Base-by-base conservation (phyloP, 2,888 invertebrate species). In the Nymphalis polychloros region DNA sequence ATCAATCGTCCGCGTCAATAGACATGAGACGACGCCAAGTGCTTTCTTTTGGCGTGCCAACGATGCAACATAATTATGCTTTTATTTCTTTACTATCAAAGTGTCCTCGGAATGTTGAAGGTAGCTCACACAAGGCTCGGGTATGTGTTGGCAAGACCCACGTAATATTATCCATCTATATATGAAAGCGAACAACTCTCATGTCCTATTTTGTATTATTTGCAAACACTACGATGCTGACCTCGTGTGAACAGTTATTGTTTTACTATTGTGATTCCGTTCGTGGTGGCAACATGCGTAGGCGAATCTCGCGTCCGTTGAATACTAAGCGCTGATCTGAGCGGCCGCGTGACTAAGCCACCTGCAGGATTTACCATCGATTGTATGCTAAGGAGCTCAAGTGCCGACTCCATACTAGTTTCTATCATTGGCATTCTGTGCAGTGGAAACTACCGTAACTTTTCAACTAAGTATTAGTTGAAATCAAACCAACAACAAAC, bases 171-270 rank as follows among this genome's bases (percentile, higher is more conserved):
- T n/a, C 49, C 19, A 23, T n/a, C 41, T 49, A 48, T 57, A 57
- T 57, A 57, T 41, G 57, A 48, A 31, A 57, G 20, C 35, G 16
- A 23, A 35, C 20, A 59, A 35, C 47, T 73, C 68, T 70, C 77
- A 75, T 78, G 84, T 81, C 84, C 84, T 79, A 84, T 83, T 85
- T 86, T 75, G 79, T 79, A 80, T 73, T 84, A 85, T 86, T 86
- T 85, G 84, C 87, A 87, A 86, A 88, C 85, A 85, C 79, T 83
- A 84, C 79, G 78, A 81, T 77, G 79, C 79, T 81, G 86, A 84
- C 88, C 88, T 89, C 88, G 87, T 85, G 87, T 84, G 84, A 87
- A 89, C 88, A 88, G 89, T 90, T 90, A 90, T 86, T 83, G 84
- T 82, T 81, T 80, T 80, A 84, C 81, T 79, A 84, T 89, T 88